Evolutionary conservation across 1,140 invertebrate genomes (phyloP).

Genomic region (Manduca sexta): DNA sequence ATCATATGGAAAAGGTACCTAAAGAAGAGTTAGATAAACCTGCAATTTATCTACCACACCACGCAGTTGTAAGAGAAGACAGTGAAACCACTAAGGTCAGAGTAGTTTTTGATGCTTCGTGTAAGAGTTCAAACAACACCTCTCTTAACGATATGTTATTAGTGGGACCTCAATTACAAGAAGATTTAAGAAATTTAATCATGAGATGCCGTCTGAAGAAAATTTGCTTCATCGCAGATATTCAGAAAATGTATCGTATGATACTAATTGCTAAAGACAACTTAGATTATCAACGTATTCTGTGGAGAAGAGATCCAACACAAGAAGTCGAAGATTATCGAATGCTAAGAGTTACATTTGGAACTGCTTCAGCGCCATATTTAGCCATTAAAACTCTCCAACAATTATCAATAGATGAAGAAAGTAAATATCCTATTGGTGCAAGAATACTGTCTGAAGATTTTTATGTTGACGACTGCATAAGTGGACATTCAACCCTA

Average conservation of each 20-base stretch:
- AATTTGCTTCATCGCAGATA: conserved; percentile 35
- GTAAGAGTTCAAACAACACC: conserved; percentile 16
- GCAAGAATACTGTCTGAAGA: neutral
- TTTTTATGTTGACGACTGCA: conserved; percentile 13
- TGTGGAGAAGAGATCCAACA: conserved; percentile 16
- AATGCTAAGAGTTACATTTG: conserved; percentile 33
- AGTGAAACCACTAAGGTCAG: conserved; percentile 32
- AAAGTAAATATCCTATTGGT: neutral
- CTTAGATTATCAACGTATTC: conserved; percentile 33
- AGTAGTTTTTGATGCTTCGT: conserved; percentile 49
- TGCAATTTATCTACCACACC: conserved; percentile 33
- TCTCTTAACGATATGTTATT: conserved; percentile 44
- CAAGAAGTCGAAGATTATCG: conserved; percentile 15
- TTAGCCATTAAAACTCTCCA: conserved; percentile 24
- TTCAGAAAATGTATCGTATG: conserved; percentile 52
- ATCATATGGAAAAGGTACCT: conserved; percentile 15
- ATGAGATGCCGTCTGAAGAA: conserved; percentile 36
- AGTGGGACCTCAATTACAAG: conserved; percentile 42
- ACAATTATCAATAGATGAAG: conserved; percentile 26
- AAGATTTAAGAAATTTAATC: conserved; percentile 39
- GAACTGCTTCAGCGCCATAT: conserved; percentile 26
- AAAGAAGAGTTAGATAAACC: conserved; percentile 5
- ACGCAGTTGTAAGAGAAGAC: conserved; percentile 27
- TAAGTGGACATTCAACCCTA: conserved; percentile 2
- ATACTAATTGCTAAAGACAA: conserved; percentile 31